Base-by-base conservation (phyloP, 2,113 vertebrate genomes). In the Cinclus mexicanus region DNA sequence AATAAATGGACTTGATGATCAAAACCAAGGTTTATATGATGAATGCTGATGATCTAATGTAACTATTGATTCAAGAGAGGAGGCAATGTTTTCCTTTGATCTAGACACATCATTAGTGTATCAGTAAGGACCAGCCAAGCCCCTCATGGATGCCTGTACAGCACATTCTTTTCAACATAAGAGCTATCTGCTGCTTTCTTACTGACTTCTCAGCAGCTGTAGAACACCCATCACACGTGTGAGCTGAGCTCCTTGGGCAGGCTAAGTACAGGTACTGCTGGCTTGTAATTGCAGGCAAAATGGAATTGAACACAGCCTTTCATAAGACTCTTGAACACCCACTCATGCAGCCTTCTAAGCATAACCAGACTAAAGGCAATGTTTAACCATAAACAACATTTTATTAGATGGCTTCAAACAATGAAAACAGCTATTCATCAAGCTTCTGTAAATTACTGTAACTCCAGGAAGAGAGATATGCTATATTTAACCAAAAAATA, bases 361-460 rank as follows among this genome's bases (percentile, higher is more conserved):
- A 64, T 20, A 87, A 76, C 72, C 59, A 33, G 20, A 26, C 87
- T 35, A 53, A 83, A 69, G 72, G 72, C 65, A 65, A 10, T 67
- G 47, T 60, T 91, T 47, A 61, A 28, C 29, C 53, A 55, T n/a
- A 47, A 89, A 69, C 94, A 91, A 69, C 29, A 55, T 81, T 95
- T 95, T 71, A 95, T 3, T 39, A 68, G 86, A 14, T 20, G 69
- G 69, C 35, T 94, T 91, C 83, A 89, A 93, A 92, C 57, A 92
- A 69, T 89, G 86, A 97, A 5, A 94, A 81, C 67, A 56, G 95
- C 70, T 89, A 75, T 88, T 84, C 33, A 69, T 78, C 71, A 96
- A 91, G 92, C 77, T 94, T 87, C 95, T 65, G 64, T 76, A 97
- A 96, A 97, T 75, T 94, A 91, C 88, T 93, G 69, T 61, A 89